A percentile compares a stretch with the other conserved stretches of the same genome.
Conservation (phyloP, 2,113 vertebrate species). For the Notechis scutatus region DNA sequence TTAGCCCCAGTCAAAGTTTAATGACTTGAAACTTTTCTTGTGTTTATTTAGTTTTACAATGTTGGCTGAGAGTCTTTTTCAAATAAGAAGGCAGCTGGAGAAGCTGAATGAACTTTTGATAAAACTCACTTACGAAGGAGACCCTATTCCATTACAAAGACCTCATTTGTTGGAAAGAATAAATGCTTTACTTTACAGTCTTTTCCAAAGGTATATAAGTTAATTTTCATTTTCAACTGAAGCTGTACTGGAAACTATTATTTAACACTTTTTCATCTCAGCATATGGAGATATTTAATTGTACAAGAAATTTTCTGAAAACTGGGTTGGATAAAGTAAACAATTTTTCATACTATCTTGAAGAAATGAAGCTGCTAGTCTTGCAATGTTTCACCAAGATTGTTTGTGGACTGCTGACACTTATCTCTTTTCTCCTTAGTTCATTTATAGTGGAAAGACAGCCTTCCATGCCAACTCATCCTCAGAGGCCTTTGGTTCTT, state of each 20-base stretch:
- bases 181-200: conserved; percentile 86
- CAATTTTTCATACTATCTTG: conserved; percentile 6
- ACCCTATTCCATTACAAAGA: conserved; percentile 88
- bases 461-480: conserved; percentile 96
- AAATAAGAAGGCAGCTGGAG: conserved; percentile 90
- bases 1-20: not conserved
- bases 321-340: not conserved
- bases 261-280: not conserved
- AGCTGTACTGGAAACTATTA: not conserved
- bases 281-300: not conserved
- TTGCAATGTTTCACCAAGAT: not conserved
- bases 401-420: conserved; percentile 12
- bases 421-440: conserved; percentile 67
- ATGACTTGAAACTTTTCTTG: conserved; percentile 17
- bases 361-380: conserved; percentile 5
- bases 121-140: conserved; percentile 91
- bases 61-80: conserved; percentile 92
- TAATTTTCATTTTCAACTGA: not conserved
- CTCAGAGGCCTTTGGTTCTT: conserved; percentile 92
- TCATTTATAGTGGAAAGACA: conserved; percentile 96
- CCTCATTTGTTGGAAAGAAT: conserved; percentile 86
- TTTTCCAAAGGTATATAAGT: conserved; percentile 86
- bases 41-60: conserved; percentile 81
- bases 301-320: not conserved
- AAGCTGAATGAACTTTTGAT: conserved; percentile 88